Percentiles rank a stretch among this genome's conserved stretches.
phyloP scores from a whole-genome alignment of 1,140 invertebrate species.

The Hesperophylax magnus region DNA sequence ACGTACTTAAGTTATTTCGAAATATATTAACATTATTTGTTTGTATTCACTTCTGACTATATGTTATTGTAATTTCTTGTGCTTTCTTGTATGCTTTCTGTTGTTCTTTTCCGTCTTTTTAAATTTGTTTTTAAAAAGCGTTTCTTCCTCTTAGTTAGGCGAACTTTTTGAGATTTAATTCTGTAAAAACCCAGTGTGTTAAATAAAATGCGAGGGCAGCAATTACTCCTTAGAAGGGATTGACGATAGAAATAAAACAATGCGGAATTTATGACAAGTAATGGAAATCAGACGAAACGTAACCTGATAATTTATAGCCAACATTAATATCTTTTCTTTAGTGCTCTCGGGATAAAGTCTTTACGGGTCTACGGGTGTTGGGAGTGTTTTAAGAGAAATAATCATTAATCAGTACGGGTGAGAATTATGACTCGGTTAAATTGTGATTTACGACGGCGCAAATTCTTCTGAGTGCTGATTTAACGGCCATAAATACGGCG shows the following conservation, averaged over 20 bases:
- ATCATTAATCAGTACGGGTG: constrained; percentile 19
- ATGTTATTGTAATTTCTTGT: no score
- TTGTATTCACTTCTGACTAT: no score
- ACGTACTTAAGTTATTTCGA: no score
- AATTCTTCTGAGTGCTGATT: constrained; percentile 14
- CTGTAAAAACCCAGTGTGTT: no score
- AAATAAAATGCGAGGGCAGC: no score
- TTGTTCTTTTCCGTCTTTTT: no score
- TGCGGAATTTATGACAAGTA: constrained; percentile 18
- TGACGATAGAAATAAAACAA: constrained; percentile 18
- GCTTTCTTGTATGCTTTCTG: no score
- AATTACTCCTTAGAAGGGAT: neutral
- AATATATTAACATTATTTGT: no score
- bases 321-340: constrained; percentile 29
- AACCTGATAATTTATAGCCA: constrained; percentile 21
- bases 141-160: no score
- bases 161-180: no score
- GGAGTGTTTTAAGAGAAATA: constrained; percentile 35
- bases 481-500: constrained; percentile 13
- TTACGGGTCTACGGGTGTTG: neutral
- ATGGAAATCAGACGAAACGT: constrained; percentile 8
- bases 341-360: constrained; percentile 17
- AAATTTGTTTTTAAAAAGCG: no score
- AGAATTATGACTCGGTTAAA: constrained; percentile 36
- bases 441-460: constrained; percentile 24